Evolutionary conservation across 2,888 invertebrate genomes (phyloP).

Genomic region (Eretmocerus hayati): DNA sequence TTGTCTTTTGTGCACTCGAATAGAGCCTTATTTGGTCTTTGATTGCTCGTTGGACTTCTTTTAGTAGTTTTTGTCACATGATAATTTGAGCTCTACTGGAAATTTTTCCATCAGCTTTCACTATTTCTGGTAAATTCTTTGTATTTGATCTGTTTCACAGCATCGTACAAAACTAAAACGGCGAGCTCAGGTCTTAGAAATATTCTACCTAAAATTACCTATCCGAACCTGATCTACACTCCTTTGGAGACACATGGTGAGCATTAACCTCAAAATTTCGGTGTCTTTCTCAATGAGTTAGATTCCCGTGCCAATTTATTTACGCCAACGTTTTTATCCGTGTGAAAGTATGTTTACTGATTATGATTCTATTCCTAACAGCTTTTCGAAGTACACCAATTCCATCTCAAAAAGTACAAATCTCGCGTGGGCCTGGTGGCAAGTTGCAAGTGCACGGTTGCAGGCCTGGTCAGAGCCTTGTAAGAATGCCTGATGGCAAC

Average conservation of each 20-base stretch:
- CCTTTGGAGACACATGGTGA: slow-evolving; percentile 48
- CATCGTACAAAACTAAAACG: slow-evolving; percentile 59
- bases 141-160: slow-evolving; percentile 24
- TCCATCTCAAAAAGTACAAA: slow-evolving; percentile 74
- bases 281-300: background rate
- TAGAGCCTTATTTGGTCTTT: no score
- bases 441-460: no score
- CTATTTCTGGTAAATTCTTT: background rate
- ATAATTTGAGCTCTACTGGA: no score
- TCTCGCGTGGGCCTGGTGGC: no score
- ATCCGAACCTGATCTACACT: slow-evolving; percentile 37
- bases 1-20: no score
- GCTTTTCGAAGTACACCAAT: slow-evolving; percentile 36
- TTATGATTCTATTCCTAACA: no score
- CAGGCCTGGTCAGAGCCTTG: no score
- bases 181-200: slow-evolving; percentile 56
- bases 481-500: no score
- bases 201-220: slow-evolving; percentile 52
- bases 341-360: background rate
- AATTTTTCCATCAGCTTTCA: background rate
- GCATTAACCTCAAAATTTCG: background rate
- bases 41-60: no score
- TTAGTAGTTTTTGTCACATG: no score
- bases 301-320: no score
- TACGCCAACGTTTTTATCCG: no score